Evolutionary conservation across 1,140 invertebrate species (phyloP), one percentile per base, ranked within the genome.

Genomic region (Agraylea sexmaculata): DNA sequence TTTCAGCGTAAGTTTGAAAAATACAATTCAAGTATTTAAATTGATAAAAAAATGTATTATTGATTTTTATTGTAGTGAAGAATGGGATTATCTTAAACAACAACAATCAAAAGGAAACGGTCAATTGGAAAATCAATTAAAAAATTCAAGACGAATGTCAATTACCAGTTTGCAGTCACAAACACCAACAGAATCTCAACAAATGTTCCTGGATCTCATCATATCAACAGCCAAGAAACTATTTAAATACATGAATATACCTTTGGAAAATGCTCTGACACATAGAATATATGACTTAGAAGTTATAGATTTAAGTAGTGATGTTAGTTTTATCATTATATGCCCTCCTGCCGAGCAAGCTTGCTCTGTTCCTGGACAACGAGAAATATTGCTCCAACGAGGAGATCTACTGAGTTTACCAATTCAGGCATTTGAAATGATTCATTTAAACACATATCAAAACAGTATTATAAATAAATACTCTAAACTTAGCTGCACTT

Each of bases 381-480:
- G 77, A 32, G 85, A 87, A 53, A 73, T 83, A 12, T 67, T 92
- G 0, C 62, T 88, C 0, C 81, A 87, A 51, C 71, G 80, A 31
- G 77, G 76, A 6, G 85, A 92, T 57, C 65, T 90, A 15, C 72
- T 89, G 10, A 80, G 85, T 22, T 64, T 95, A 21, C 89, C 90
- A 1, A 80, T 96, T 11, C 69, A 75, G 51, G 74, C 75, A 0
- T 87, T 93, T 53, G 92, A 96, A 71, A 91, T 93, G 81, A 85
- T 92, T 28, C 87, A 94, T 53, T 64, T 93, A 30, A 79, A 78
- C 42, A 91, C 88, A 5, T 98, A 96, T 60, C 88, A 93, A 52
- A 75, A 74, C 15, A 81, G 81, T 37, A 81, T 95, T 16, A 80
- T 95, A 6, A 78, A 80, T 50, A 77, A 85, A 50, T 96, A 95